These are phyloP conservation scores for Eolophus roseicapilla DNA, from an alignment of 2,113 vertebrate species.

Conservation along the genomic window DNA sequence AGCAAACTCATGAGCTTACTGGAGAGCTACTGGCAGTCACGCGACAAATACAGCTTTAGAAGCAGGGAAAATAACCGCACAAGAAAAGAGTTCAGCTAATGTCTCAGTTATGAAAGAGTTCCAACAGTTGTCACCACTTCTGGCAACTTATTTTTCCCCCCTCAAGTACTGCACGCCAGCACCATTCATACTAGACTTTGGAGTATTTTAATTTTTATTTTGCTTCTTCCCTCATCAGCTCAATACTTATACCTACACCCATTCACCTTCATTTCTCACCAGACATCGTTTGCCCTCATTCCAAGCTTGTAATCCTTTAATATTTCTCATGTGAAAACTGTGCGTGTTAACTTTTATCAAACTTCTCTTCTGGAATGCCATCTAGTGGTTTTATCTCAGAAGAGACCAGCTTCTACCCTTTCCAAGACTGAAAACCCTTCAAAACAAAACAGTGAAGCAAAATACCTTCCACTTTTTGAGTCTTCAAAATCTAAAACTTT, in stretches of 20 bases:
- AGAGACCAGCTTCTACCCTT: neutral
- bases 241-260: neutral
- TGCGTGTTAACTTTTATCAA: neutral
- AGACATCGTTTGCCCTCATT: neutral
- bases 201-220: neutral
- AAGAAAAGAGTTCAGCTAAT: neutral
- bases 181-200: neutral
- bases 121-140: neutral
- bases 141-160: neutral
- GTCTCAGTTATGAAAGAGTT: neutral
- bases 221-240: neutral
- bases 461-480: neutral
- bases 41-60: neutral
- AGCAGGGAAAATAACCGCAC: neutral
- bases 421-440: neutral
- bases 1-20: neutral
- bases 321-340: neutral
- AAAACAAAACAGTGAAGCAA: neutral
- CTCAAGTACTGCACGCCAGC: neutral
- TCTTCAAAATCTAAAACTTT: neutral
- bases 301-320: neutral
- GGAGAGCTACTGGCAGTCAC: neutral
- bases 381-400: slow-evolving; percentile 59
- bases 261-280: neutral
- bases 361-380: slow-evolving; percentile 57